These are phyloP conservation scores for Carposina sasakii DNA, from an alignment of 1,140 invertebrate species.

Conservation along the genomic window DNA sequence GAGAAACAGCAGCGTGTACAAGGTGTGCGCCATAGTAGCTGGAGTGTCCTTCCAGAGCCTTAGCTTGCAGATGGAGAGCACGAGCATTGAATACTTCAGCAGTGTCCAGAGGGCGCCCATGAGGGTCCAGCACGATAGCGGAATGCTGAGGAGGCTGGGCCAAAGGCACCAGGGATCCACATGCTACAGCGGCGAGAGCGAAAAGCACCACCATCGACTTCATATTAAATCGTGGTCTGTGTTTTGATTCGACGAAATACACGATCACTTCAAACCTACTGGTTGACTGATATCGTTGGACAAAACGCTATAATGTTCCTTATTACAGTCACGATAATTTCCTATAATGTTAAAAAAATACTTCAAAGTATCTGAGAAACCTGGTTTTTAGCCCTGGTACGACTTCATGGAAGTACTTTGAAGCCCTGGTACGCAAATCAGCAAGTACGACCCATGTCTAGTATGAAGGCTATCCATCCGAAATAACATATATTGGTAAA, in stretches of 20 bases:
- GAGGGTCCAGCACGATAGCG: conserved; percentile 52
- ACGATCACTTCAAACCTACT: conserved; percentile 32
- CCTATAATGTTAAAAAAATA: too few species aligned
- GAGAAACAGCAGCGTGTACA: conserved; percentile 30
- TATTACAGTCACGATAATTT: too few species aligned
- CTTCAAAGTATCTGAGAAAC: too few species aligned
- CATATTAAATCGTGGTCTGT: conserved; percentile 50
- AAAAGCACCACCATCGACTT: conserved; percentile 74
- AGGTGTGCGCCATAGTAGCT: conserved; percentile 19
- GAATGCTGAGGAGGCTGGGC: conserved; percentile 53
- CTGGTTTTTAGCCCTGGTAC: too few species aligned
- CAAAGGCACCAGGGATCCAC: conserved; percentile 43
- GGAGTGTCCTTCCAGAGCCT: conserved; percentile 44
- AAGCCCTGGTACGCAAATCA: too few species aligned
- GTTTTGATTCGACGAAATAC: conserved; percentile 23
- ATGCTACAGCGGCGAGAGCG: conserved; percentile 56
- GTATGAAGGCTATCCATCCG: too few species aligned
- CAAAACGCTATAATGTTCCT: too few species aligned
- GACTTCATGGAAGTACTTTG: too few species aligned
- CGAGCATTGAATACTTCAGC: conserved; percentile 66
- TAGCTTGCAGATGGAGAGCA: conserved; percentile 60
- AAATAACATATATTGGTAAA: too few species aligned
- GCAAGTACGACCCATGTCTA: too few species aligned
- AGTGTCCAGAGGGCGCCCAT: conserved; percentile 61
- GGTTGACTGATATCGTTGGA: conserved; percentile 27